Evolutionary conservation across 2,113 vertebrate species (phyloP).

Genomic region (Neogobius melanostomus): DNA sequence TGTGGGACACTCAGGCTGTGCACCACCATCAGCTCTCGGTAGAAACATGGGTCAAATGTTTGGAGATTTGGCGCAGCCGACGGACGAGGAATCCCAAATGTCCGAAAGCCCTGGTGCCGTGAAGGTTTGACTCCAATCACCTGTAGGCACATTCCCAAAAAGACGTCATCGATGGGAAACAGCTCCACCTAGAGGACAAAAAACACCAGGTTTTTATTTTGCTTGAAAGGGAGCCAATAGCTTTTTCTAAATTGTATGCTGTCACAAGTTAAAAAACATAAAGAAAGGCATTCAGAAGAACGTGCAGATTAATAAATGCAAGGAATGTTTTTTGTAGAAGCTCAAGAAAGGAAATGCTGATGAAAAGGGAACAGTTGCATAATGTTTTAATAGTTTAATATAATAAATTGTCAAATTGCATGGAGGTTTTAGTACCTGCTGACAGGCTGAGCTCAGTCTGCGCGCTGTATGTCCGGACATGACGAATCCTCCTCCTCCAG

Average conservation of each 20-base stretch:
- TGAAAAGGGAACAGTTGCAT: too few relatives aligned
- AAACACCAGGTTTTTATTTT: neutral
- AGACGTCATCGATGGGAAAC: slow-evolving; percentile 96
- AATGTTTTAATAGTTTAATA: too few relatives aligned
- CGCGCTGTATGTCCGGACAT: slow-evolving; percentile 85
- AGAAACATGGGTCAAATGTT: slow-evolving; percentile 95
- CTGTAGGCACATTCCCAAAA: slow-evolving; percentile 95
- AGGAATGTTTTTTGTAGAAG: too few relatives aligned
- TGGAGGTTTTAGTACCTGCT: slow-evolving; percentile 60
- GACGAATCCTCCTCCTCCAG: slow-evolving; percentile 92
- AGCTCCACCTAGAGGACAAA: slow-evolving; percentile 85
- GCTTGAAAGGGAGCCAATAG: too few relatives aligned
- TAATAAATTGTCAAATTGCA: too few relatives aligned
- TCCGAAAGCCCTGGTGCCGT: slow-evolving; percentile 91
- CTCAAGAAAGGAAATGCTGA: too few relatives aligned
- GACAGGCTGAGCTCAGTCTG: slow-evolving; percentile 83
- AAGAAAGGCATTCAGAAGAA: too few relatives aligned
- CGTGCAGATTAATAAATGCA: too few relatives aligned
- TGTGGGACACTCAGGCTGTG: slow-evolving; percentile 91
- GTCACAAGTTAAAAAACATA: too few relatives aligned
- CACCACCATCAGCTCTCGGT: slow-evolving; percentile 93
- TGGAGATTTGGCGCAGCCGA: slow-evolving; percentile 91
- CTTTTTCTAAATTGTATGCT: too few relatives aligned
- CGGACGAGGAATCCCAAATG: slow-evolving; percentile 90
- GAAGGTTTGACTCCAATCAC: slow-evolving; percentile 84